Conservation (phyloP, 2,113 vertebrate genomes). For the Sminthopsis crassicaudata region DNA sequence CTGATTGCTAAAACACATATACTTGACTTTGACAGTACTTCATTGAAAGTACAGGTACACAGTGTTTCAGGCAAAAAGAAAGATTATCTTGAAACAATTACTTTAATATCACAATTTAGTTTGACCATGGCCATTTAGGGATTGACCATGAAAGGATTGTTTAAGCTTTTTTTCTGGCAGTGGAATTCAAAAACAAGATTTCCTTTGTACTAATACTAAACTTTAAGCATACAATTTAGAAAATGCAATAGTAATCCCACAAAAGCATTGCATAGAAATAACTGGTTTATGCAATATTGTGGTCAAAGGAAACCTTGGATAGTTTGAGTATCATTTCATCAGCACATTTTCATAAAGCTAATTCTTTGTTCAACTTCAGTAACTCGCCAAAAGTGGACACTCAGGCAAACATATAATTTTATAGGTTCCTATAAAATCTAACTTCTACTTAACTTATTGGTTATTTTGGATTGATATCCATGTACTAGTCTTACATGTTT, state of each 20-base stretch:
- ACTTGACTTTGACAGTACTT: not conserved
- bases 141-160: not conserved
- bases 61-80: not conserved
- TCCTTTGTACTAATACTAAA: not conserved
- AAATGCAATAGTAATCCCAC: not conserved
- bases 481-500: not conserved
- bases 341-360: not conserved
- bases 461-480: not conserved
- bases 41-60: not conserved
- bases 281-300: not conserved
- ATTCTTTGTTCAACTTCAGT: not conserved
- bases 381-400: not conserved
- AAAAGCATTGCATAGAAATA: not conserved
- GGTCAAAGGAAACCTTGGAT: not conserved
- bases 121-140: not conserved
- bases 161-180: not conserved
- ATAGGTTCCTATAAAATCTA: not conserved
- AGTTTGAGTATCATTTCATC: not conserved
- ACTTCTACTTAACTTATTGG: not conserved
- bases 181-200: not conserved
- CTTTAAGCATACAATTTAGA: not conserved
- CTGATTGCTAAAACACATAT: not conserved
- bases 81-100: not conserved
- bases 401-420: not conserved
- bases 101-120: not conserved